Percentiles rank a stretch among this genome's conserved stretches.
These are phyloP conservation scores for Eumaeus atala DNA, from an alignment of 1,140 invertebrate genomes.

Conservation along the genomic window DNA sequence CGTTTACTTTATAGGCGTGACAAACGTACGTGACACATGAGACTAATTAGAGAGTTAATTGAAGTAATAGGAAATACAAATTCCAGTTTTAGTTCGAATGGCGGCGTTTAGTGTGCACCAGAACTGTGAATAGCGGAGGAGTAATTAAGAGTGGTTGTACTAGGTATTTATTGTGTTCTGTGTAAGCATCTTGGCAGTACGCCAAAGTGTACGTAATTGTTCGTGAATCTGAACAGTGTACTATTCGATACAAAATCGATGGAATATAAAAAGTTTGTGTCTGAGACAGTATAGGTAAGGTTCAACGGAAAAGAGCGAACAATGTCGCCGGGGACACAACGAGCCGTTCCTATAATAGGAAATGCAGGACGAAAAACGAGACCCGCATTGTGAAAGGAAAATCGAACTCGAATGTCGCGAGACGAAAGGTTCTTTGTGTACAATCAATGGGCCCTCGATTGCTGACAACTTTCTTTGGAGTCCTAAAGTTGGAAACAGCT, in stretches of 20 bases:
- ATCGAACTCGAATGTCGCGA: slow-evolving; percentile 68
- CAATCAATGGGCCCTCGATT: slow-evolving; percentile 68
- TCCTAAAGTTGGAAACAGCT: slow-evolving; percentile 54
- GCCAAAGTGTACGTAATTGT: slow-evolving; percentile 57
- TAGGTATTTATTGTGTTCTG: slow-evolving; percentile 63
- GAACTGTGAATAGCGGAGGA: slow-evolving; percentile 41
- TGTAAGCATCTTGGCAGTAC: slow-evolving; percentile 47
- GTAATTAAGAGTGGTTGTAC: slow-evolving; percentile 62
- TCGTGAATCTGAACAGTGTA: slow-evolving; percentile 56
- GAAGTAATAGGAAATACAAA: slow-evolving; percentile 10
- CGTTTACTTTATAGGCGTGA: slow-evolving; percentile 1
- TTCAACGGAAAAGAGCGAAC: slow-evolving; percentile 40
- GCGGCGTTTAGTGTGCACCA: slow-evolving; percentile 31
- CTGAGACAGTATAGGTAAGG: slow-evolving; percentile 18
- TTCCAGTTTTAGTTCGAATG: slow-evolving; percentile 23
- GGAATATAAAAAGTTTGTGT: slow-evolving; percentile 18
- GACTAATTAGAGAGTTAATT: slow-evolving; percentile 10
- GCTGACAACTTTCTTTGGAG: slow-evolving; percentile 69
- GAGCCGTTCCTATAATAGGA: slow-evolving; percentile 54
- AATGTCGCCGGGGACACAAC: slow-evolving; percentile 44
- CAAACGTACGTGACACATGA: not conserved
- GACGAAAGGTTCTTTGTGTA: slow-evolving; percentile 65
- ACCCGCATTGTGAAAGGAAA: slow-evolving; percentile 60
- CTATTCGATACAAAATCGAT: slow-evolving; percentile 45
- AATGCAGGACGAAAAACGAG: slow-evolving; percentile 64